phyloP scores from a whole-genome alignment of 64 coral and sea anemone species.

The Montipora capricornis region DNA sequence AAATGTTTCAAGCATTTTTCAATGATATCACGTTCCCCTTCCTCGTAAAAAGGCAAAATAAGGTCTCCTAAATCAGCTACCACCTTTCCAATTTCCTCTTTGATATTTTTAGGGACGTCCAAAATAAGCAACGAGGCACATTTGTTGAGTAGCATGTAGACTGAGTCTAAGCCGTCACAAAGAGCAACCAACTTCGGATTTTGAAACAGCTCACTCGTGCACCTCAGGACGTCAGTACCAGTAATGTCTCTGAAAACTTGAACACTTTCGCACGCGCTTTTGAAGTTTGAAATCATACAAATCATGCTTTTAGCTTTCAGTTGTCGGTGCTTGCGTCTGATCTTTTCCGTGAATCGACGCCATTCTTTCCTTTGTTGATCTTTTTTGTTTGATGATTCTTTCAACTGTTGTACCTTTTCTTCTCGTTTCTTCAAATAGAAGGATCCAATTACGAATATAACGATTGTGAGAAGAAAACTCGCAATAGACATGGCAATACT shows the following conservation, averaged over 20 bases:
- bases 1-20: too few relatives aligned
- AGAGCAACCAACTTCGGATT: background rate
- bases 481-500: too few relatives aligned
- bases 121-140: too few relatives aligned
- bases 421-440: background rate
- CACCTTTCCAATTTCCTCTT: too few relatives aligned
- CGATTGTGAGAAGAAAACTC: background rate
- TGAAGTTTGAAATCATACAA: background rate
- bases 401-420: background rate
- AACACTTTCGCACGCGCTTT: background rate
- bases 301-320: background rate
- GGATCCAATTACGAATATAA: background rate
- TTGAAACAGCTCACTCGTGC: background rate
- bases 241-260: background rate
- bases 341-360: slow-evolving; percentile 19
- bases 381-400: too few relatives aligned
- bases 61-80: too few relatives aligned
- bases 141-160: too few relatives aligned
- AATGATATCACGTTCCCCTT: too few relatives aligned
- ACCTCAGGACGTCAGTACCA: slow-evolving; percentile 20
- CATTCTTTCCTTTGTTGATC: slow-evolving; percentile 7
- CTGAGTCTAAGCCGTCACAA: background rate
- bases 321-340: slow-evolving; percentile 1
- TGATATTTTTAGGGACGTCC: too few relatives aligned
- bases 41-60: too few relatives aligned